A percentile compares a stretch with the other conserved stretches of the same genome.
phyloP scores from a whole-genome alignment of 37 sponge, comb jelly and placozoan genomes.

The Ephydatia muelleri region DNA sequence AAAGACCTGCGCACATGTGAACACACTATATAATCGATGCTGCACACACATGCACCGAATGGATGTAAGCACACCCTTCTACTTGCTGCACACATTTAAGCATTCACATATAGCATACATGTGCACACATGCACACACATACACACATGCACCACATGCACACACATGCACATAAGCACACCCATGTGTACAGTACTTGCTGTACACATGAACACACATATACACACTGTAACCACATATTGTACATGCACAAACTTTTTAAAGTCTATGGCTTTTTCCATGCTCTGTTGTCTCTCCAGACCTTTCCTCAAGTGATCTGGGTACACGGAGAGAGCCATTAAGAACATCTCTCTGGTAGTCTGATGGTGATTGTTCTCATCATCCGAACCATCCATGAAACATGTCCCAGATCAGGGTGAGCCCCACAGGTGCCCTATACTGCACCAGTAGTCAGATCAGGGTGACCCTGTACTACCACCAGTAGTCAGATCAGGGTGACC shows the following conservation, averaged over 20 bases:
- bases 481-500: too few relatives aligned
- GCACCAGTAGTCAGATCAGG: not conserved
- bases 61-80: not conserved
- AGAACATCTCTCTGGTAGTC: constrained; percentile 82
- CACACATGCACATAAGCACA: too few relatives aligned
- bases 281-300: constrained; percentile 38
- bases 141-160: not conserved
- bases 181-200: not conserved
- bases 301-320: constrained; percentile 74
- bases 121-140: not conserved
- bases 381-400: constrained; percentile 87
- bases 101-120: not conserved
- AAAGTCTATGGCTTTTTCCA: too few relatives aligned
- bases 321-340: constrained; percentile 79
- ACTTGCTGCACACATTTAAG: too few relatives aligned
- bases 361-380: constrained; percentile 85
- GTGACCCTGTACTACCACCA: too few relatives aligned
- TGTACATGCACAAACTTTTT: not conserved
- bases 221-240: not conserved
- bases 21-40: too few relatives aligned
- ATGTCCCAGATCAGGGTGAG: constrained; percentile 90
- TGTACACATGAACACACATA: not conserved
- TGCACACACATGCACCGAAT: too few relatives aligned
- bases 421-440: too few relatives aligned
- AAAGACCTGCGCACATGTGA: too few relatives aligned